Conservation (phyloP, 2,888 invertebrate genomes). For the Ormyrus rosae region DNA sequence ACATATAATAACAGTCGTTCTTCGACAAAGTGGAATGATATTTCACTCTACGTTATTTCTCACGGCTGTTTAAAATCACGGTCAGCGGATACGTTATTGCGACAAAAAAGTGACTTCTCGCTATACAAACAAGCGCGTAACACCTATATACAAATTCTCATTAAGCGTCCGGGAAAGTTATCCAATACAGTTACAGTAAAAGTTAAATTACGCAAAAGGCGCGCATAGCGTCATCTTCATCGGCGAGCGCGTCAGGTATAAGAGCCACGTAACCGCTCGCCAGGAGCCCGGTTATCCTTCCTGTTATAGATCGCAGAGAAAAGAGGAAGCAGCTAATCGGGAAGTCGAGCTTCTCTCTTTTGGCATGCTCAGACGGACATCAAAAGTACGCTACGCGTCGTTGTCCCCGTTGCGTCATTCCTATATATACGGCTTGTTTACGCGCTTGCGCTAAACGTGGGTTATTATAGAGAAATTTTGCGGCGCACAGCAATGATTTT, state of each 20-base stretch:
- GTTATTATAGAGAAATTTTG: constrained; percentile 10
- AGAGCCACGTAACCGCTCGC: too few relatives aligned
- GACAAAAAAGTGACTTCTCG: too few relatives aligned
- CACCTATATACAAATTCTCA: too few relatives aligned
- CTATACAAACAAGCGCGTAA: too few relatives aligned
- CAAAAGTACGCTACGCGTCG: neutral
- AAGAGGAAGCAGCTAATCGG: constrained; percentile 34
- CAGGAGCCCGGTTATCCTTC: too few relatives aligned
- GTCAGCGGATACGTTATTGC: too few relatives aligned
- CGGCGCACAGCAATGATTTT: neutral
- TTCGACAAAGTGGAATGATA: too few relatives aligned
- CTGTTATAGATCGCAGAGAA: neutral
- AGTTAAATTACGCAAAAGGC: constrained; percentile 29
- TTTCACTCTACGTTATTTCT: too few relatives aligned
- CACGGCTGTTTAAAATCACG: too few relatives aligned
- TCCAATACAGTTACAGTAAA: constrained; percentile 14
- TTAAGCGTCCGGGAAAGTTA: neutral
- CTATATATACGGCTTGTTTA: neutral
- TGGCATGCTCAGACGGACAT: constrained; percentile 9
- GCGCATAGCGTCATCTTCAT: neutral
- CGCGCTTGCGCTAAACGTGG: neutral
- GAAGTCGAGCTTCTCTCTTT: constrained; percentile 13
- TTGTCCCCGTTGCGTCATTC: constrained; percentile 15
- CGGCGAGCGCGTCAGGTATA: too few relatives aligned
- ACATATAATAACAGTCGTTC: too few relatives aligned